Percentiles rank a stretch among this genome's conserved stretches.
These are phyloP conservation scores for Gadopsis bispinosus DNA, from an alignment of 2,797 vertebrate genomes.

Conservation along the genomic window DNA sequence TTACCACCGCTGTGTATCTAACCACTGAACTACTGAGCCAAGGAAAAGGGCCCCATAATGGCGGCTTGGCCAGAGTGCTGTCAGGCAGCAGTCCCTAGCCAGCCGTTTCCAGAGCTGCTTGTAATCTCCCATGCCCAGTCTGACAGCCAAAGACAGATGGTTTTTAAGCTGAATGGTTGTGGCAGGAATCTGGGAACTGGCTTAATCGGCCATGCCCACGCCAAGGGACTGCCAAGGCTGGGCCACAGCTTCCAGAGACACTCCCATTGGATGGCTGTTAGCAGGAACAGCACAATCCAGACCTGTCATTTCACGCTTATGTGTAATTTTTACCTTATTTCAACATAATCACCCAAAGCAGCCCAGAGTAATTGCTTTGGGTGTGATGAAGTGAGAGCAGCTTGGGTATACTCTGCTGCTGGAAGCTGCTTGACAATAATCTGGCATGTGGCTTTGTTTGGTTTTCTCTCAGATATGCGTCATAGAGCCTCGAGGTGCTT, in stretches of 20 bases:
- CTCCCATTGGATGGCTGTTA: slow-evolving; percentile 72
- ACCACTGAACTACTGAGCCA: slow-evolving; percentile 80
- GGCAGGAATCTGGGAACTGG: slow-evolving; percentile 80
- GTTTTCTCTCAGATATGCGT: slow-evolving; percentile 36
- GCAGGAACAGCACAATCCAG: slow-evolving; percentile 53
- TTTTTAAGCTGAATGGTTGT: slow-evolving; percentile 85
- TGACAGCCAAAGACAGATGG: slow-evolving; percentile 85
- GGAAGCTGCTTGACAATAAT: slow-evolving; percentile 52
- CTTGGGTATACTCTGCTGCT: slow-evolving; percentile 38
- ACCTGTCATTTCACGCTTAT: slow-evolving; percentile 68
- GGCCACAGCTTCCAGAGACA: slow-evolving; percentile 69
- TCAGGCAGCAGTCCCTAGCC: slow-evolving; percentile 81
- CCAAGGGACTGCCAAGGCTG: slow-evolving; percentile 76
- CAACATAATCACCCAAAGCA: slow-evolving; percentile 61
- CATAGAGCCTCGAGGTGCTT: slow-evolving; percentile 25
- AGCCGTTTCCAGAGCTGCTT: slow-evolving; percentile 83
- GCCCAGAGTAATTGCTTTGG: slow-evolving; percentile 49
- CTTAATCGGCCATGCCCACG: slow-evolving; percentile 79
- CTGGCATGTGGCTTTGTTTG: slow-evolving; percentile 44
- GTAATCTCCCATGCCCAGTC: slow-evolving; percentile 84
- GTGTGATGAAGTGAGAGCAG: slow-evolving; percentile 58
- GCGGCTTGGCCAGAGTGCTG: slow-evolving; percentile 81
- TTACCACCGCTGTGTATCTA: slow-evolving; percentile 75
- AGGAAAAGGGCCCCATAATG: slow-evolving; percentile 82
- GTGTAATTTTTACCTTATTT: slow-evolving; percentile 72